Percentiles rank a stretch among this genome's conserved stretches.
Conservation (phyloP, 2,113 vertebrate genomes). For the Spea multiplicata region DNA sequence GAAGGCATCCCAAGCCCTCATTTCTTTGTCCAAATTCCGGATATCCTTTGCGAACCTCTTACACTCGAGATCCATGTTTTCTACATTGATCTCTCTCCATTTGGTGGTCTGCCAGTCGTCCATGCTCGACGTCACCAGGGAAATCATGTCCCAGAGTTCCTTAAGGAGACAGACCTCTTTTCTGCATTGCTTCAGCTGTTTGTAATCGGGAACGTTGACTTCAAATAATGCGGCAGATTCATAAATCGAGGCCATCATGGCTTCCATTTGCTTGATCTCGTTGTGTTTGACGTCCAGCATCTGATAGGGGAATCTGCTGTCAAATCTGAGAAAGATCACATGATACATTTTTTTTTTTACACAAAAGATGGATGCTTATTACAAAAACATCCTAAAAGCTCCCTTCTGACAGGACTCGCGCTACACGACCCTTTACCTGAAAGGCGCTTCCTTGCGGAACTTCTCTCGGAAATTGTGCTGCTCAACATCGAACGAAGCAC, state of each 20-base stretch:
- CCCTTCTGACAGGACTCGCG: background rate
- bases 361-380: too few relatives aligned
- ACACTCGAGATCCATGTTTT: conserved; percentile 87
- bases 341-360: background rate
- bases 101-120: conserved; percentile 77
- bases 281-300: conserved; percentile 73
- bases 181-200: conserved; percentile 84
- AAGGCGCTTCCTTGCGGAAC: conserved; percentile 75
- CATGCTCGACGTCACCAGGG: conserved; percentile 74
- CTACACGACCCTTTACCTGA: conserved; percentile 70
- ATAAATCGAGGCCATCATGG: conserved; percentile 73
- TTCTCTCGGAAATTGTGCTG: conserved; percentile 76
- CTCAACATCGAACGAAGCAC: conserved; percentile 71
- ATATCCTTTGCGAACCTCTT: conserved; percentile 82
- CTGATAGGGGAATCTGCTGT: conserved; percentile 71
- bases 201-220: conserved; percentile 82
- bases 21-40: conserved; percentile 81
- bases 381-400: background rate
- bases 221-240: conserved; percentile 87
- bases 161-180: conserved; percentile 77
- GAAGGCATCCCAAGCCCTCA: conserved; percentile 85
- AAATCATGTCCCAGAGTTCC: conserved; percentile 83
- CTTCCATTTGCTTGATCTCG: conserved; percentile 81
- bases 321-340: conserved; percentile 68
- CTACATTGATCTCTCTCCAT: conserved; percentile 84